These are phyloP conservation scores for Dryobota labecula DNA, from an alignment of 2,888 invertebrate species.

Conservation along the genomic window DNA sequence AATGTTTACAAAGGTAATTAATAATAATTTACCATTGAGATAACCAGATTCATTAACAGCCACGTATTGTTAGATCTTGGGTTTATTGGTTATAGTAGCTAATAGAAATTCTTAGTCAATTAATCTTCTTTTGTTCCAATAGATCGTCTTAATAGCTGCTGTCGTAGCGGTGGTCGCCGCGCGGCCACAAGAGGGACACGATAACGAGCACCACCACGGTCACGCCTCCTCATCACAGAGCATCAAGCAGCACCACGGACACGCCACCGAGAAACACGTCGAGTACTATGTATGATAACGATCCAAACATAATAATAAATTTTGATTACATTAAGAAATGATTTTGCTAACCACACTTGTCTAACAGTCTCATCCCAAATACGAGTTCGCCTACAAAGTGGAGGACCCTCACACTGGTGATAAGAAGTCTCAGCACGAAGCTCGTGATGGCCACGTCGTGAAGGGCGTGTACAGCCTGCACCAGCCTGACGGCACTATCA, in stretches of 20 bases:
- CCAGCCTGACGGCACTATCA: conserved; percentile 17
- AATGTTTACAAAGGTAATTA: conserved; percentile 35
- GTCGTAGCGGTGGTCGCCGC: background rate
- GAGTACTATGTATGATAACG: conserved; percentile 46
- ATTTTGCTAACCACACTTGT: background rate
- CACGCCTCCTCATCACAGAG: conserved; percentile 66
- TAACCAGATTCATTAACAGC: too few species aligned
- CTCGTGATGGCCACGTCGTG: conserved; percentile 24
- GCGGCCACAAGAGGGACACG: conserved; percentile 29
- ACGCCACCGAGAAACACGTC: conserved; percentile 61
- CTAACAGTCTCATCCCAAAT: conserved; percentile 75
- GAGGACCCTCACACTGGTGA: conserved; percentile 28
- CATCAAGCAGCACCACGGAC: conserved; percentile 72
- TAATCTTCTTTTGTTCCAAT: background rate
- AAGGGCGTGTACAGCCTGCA: conserved; percentile 23
- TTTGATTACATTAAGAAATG: too few species aligned
- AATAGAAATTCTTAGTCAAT: background rate
- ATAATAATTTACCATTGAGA: background rate
- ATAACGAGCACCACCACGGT: conserved; percentile 51
- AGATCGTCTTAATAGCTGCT: conserved; percentile 16
- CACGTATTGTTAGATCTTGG: too few species aligned
- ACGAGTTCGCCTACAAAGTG: conserved; percentile 27
- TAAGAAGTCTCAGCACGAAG: conserved; percentile 29
- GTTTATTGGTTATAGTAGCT: background rate
- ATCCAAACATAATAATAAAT: background rate